Evolutionary conservation across 1,140 invertebrate genomes (phyloP), one percentile per base, ranked within the genome.

Genomic region (Daktulosphaira vitifoliae): DNA sequence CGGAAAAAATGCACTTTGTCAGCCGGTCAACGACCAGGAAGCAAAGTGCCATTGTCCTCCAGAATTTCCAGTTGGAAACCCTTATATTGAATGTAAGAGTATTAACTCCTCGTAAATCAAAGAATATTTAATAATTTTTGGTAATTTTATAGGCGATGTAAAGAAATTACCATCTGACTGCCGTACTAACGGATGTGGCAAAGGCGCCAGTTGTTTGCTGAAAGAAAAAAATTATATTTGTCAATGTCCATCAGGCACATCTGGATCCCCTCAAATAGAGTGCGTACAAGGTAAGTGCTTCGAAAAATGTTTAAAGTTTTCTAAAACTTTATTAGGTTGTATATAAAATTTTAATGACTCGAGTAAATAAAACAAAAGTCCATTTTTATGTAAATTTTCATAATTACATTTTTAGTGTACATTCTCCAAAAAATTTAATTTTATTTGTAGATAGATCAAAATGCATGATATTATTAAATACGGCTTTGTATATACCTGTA

Each of bases 21-120:
- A 82, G 66, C 81, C 89, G 26, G 76, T 82, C 25, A 79, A 80
- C 65, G 71, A 72, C 16, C 79, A 80, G 53, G 78, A 82, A 68
- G 80, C 88, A 0, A 81, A 88, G 71, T 95, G 92, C 71, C 89
- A 85, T 72, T 95, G 91, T 73, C 89, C 89, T 46, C 74, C 82
- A 15, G 83, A 84, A 70, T 88, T 82, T 75, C 89, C 89, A 26
- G 79, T 83, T 52, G 91, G 91, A 44, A 87, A 95, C 80, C 88
- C 90, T 11, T 83, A 85, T 69, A 81, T 85, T 68, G 82, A 88
- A 81, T 93, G 90, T 91, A 81, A 83, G 81, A 77, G 18, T n/a
- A 26, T 42, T 23, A 9, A n/a, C 50, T 52, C 29, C 29, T 33
- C 29, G 5, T 5, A 33, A 33, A 33, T 33, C 29, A 33, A 33